Conservation (phyloP, 2,888 invertebrate species). For the Dolichomitus sp. region DNA sequence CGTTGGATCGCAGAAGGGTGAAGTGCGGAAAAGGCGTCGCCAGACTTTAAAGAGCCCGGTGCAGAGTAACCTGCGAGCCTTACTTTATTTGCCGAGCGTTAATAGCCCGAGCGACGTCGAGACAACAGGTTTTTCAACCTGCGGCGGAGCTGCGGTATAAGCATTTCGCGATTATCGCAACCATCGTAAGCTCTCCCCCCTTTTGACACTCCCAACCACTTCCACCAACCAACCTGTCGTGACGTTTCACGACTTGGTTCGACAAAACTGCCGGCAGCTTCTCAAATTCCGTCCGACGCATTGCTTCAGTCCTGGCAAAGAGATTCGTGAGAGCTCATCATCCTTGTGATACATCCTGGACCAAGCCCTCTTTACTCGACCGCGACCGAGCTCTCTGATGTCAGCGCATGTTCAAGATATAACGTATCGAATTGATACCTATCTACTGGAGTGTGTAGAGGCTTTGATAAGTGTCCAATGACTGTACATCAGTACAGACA, state of each 20-base stretch:
- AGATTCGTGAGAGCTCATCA: conserved; percentile 27
- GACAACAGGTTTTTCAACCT: conserved; percentile 63
- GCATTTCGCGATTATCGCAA: conserved; percentile 47
- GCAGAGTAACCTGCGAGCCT: conserved; percentile 11
- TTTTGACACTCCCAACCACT: not conserved
- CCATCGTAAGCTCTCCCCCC: conserved; percentile 4
- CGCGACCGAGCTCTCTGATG: not conserved
- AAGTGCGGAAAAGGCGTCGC: conserved; percentile 14
- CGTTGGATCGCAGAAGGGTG: conserved; percentile 19
- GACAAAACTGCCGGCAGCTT: conserved; percentile 43
- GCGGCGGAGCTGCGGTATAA: conserved; percentile 29
- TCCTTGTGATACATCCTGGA: not conserved
- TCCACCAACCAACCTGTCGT: not conserved
- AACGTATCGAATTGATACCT: conserved; percentile 10
- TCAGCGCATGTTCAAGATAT: not conserved
- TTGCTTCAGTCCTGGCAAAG: not conserved
- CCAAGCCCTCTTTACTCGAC: not conserved
- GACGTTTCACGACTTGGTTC: conserved; percentile 17
- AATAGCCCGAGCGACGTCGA: conserved; percentile 41
- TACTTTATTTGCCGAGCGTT: conserved; percentile 42
- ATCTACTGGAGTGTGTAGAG: not conserved
- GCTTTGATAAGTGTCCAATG: not conserved
- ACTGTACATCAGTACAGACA: not conserved
- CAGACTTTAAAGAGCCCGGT: conserved; percentile 27
- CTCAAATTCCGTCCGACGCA: conserved; percentile 40